These are phyloP conservation scores for Rhinopithecus roxellana DNA, from an alignment of 2,113 vertebrate genomes.

Conservation along the genomic window DNA sequence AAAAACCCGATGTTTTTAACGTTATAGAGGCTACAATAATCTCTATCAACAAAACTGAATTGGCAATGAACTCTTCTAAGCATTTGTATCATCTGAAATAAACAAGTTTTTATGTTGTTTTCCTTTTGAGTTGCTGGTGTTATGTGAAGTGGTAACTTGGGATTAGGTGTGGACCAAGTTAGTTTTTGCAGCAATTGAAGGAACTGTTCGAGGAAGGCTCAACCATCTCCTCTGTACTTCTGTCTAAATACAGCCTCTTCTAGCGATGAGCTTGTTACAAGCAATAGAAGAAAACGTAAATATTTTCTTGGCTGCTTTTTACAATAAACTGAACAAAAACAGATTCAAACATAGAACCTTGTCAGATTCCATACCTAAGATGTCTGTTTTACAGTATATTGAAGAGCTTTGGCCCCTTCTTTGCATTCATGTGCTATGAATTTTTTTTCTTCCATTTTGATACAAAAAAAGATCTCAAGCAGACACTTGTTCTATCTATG, in stretches of 20 bases:
- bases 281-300: not conserved
- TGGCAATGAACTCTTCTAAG: not conserved
- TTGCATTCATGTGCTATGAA: not conserved
- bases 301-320: not conserved
- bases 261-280: not conserved
- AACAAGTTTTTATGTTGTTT: not conserved
- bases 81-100: not conserved
- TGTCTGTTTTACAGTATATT: not conserved
- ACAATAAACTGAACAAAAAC: not conserved
- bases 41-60: not conserved
- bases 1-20: not conserved
- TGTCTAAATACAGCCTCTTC: not conserved
- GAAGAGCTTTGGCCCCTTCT: not conserved
- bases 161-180: not conserved
- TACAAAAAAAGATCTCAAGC: not conserved
- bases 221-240: not conserved
- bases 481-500: not conserved
- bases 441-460: not conserved
- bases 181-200: not conserved
- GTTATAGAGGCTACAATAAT: not conserved
- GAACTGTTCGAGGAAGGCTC: not conserved
- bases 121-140: not conserved
- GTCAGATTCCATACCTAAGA: not conserved
- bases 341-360: not conserved
- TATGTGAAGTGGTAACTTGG: not conserved